Percentiles rank a stretch among this genome's conserved stretches.
Conservation (phyloP, 1,140 invertebrate genomes). For the Eumeta japonica region DNA sequence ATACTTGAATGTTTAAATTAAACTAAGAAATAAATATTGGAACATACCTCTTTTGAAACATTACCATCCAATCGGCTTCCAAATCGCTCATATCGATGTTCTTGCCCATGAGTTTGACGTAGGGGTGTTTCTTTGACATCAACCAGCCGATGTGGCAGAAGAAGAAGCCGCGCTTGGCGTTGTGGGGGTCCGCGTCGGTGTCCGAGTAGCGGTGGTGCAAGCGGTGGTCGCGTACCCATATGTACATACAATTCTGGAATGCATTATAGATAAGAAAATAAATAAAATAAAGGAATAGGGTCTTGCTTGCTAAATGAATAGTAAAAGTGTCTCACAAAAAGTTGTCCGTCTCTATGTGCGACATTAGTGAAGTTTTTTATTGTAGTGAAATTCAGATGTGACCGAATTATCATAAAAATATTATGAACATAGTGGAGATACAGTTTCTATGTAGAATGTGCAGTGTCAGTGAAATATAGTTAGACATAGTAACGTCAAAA, state of each 20-base stretch:
- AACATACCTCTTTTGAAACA: constrained; percentile 67
- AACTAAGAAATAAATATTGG: constrained; percentile 4
- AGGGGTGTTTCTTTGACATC: constrained; percentile 63
- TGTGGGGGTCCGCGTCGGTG: constrained; percentile 68
- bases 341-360: too few species aligned
- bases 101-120: constrained; percentile 59
- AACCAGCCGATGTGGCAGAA: constrained; percentile 71
- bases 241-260: constrained; percentile 43
- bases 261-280: background rate
- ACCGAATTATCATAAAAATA: too few species aligned
- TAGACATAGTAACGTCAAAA: too few species aligned
- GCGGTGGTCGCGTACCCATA: constrained; percentile 64
- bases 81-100: constrained; percentile 74
- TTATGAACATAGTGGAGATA: too few species aligned
- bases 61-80: constrained; percentile 67
- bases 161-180: constrained; percentile 66
- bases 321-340: too few species aligned
- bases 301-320: too few species aligned
- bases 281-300: background rate
- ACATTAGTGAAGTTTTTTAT: too few species aligned
- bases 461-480: too few species aligned
- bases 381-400: too few species aligned
- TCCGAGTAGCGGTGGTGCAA: constrained; percentile 69
- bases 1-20: background rate
- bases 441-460: too few species aligned